Evolutionary conservation across 2,113 vertebrate genomes (phyloP).

Genomic region (Podarcis raffonei): DNA sequence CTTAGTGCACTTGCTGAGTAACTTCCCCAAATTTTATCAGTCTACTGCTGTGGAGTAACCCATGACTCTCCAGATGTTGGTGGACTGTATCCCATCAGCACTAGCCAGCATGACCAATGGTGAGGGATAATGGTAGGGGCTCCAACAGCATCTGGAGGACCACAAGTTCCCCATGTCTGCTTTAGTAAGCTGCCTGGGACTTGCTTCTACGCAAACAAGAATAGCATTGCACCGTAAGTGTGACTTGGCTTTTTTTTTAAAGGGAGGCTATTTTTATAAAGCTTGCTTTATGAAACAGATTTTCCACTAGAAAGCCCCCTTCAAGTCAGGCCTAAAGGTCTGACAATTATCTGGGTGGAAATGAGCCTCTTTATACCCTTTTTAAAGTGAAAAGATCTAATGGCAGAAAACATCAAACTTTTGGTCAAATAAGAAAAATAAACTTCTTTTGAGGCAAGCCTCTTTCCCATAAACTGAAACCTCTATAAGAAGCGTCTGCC

Average conservation of each 20-base stretch:
- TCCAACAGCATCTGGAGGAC: not conserved
- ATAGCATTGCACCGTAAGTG: not conserved
- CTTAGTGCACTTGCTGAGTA: not conserved
- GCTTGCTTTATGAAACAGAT: slow-evolving; percentile 29
- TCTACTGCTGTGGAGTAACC: not conserved
- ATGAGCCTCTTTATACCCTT: slow-evolving; percentile 25
- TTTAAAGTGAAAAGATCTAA: slow-evolving; percentile 36
- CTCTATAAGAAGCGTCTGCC: slow-evolving; percentile 62
- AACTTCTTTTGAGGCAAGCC: slow-evolving; percentile 67
- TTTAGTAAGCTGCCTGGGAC: not conserved
- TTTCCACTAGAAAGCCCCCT: not conserved
- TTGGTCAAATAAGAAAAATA: slow-evolving; percentile 71
- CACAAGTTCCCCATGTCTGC: not conserved
- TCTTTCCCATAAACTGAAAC: slow-evolving; percentile 71
- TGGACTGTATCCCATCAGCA: not conserved
- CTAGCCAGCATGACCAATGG: too few species aligned
- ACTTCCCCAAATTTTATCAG: not conserved
- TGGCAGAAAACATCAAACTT: slow-evolving; percentile 64
- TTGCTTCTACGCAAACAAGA: not conserved
- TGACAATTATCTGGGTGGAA: slow-evolving; percentile 53
- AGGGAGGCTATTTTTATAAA: not conserved
- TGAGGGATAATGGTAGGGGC: not conserved
- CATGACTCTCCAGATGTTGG: not conserved
- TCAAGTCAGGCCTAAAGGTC: slow-evolving; percentile 14
- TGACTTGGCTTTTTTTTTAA: slow-evolving; percentile 9